Conservation (phyloP, 1,140 invertebrate genomes). For the Leptopilina boulardi region DNA sequence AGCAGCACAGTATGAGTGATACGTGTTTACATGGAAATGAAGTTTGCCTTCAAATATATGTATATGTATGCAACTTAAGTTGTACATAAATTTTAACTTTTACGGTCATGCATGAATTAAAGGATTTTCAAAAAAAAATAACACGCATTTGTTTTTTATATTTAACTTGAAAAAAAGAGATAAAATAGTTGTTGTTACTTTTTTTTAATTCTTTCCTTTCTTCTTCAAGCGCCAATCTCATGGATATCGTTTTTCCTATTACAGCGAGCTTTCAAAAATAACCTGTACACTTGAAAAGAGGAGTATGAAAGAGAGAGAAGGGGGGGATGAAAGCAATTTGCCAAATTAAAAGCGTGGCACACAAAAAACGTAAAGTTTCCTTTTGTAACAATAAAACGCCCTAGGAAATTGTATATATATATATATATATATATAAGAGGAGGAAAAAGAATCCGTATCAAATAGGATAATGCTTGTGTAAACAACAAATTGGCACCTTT, state of each 20-base stretch:
- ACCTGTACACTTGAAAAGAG: too few relatives aligned
- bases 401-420: too few relatives aligned
- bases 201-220: not conserved
- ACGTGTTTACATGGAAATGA: conserved; percentile 13
- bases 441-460: not conserved
- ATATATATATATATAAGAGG: too few relatives aligned
- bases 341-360: not conserved
- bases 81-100: conserved; percentile 7
- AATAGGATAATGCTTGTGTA: not conserved
- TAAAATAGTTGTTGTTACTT: too few relatives aligned
- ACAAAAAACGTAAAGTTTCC: not conserved
- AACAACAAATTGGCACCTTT: conserved; percentile 13
- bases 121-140: not conserved
- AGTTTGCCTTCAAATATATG: not conserved
- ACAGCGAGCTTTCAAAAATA: not conserved
- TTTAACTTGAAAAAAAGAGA: not conserved
- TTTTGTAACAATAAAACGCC: not conserved
- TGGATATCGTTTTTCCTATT: not conserved
- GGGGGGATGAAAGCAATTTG: not conserved
- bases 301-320: not conserved
- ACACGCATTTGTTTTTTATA: not conserved
- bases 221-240: not conserved
- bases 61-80: not conserved
- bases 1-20: not conserved
- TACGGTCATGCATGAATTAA: not conserved